A percentile compares a stretch with the other conserved stretches of the same genome.
phyloP scores from a whole-genome alignment of 2,888 invertebrate species.

The Maniola hyperantus region DNA sequence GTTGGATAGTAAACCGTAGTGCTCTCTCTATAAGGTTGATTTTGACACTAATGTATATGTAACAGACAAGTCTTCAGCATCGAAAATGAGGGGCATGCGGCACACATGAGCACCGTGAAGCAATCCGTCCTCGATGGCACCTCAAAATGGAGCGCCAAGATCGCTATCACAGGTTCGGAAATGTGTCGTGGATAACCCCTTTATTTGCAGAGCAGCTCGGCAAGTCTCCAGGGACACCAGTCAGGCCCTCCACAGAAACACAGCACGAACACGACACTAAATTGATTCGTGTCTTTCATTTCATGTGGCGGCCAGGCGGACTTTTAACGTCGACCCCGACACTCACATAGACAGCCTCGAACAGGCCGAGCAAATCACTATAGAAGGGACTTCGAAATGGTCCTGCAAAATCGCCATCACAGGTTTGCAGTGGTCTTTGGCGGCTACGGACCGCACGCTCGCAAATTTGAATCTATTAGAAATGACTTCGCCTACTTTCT shows the following conservation, averaged over 20 bases:
- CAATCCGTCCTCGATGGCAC: constrained; percentile 99
- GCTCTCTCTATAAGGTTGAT: constrained; percentile 15
- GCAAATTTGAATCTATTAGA: constrained; percentile 81
- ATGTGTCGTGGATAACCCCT: constrained; percentile 55
- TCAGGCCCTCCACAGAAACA: constrained; percentile 46
- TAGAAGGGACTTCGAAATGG: constrained; percentile 99
- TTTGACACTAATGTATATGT: constrained; percentile 62
- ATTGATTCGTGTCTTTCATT: constrained; percentile 75
- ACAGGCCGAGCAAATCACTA: constrained; percentile 98
- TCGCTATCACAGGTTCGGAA: constrained; percentile 99
- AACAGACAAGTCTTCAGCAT: constrained; percentile 97
- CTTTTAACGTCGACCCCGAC: constrained; percentile 98
- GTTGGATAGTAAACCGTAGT: constrained; percentile 5
- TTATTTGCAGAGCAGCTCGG: constrained; percentile 42
- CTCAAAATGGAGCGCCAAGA: constrained; percentile 99
- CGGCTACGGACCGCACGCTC: constrained; percentile 80
- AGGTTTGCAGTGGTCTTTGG: constrained; percentile 89
- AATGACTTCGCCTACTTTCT: constrained; percentile 77
- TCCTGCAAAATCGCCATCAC: constrained; percentile 99
- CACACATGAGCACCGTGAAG: constrained; percentile 99
- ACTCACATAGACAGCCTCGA: constrained; percentile 99
- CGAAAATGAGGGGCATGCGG: constrained; percentile 95
- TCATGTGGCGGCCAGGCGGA: constrained; percentile 89
- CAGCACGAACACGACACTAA: constrained; percentile 68
- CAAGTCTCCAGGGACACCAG: constrained; percentile 42